These are phyloP conservation scores for Sinosuthora webbiana DNA, from an alignment of 2,113 vertebrate species.

Conservation along the genomic window DNA sequence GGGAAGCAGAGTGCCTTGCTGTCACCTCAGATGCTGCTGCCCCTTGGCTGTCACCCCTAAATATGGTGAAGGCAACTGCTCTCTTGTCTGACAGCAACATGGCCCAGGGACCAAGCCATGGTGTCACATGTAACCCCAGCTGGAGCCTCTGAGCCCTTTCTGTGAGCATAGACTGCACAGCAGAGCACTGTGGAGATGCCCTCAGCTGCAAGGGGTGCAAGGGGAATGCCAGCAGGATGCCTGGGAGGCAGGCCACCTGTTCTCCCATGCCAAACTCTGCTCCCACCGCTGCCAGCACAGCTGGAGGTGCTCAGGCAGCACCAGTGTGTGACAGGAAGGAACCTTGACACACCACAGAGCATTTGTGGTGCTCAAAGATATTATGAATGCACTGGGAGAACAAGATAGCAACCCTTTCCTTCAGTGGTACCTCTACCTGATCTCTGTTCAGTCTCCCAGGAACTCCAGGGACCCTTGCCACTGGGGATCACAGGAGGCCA, in stretches of 20 bases:
- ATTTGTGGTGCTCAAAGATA: not conserved
- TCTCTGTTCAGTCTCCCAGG: not conserved
- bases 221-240: not conserved
- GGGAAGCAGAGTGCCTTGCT: not conserved
- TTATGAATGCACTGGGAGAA: not conserved
- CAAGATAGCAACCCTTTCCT: not conserved
- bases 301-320: not conserved
- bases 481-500: not conserved
- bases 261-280: not conserved
- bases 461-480: not conserved
- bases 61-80: not conserved
- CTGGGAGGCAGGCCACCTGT: not conserved
- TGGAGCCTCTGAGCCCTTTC: not conserved
- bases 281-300: accelerated
- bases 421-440: not conserved
- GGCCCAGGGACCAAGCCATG: not conserved
- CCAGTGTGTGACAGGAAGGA: not conserved
- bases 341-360: not conserved
- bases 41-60: not conserved
- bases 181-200: accelerated
- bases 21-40: not conserved
- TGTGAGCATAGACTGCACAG: accelerated
- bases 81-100: not conserved
- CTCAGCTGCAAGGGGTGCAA: not conserved
- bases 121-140: accelerated